A percentile compares a stretch with the other conserved stretches of the same genome.
Evolutionary conservation across 64 coral and sea anemone species (phyloP).

Genomic region (Stichodactyla helianthus): DNA sequence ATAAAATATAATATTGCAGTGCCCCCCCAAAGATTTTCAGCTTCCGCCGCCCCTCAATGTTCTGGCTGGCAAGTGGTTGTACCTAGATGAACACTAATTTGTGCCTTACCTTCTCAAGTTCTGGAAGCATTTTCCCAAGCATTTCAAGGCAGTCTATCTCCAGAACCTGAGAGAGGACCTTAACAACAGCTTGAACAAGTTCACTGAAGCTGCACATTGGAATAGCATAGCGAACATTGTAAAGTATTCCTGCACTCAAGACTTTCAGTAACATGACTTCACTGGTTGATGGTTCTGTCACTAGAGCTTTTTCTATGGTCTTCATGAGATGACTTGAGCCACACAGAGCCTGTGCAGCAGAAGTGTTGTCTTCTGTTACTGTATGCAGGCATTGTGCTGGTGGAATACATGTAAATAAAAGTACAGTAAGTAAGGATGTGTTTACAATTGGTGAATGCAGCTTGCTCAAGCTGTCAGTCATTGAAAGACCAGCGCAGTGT

Average conservation of each 20-base stretch:
- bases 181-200: conserved; percentile 74
- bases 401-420: neutral
- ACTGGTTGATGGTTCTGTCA: conserved; percentile 63
- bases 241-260: conserved; percentile 79
- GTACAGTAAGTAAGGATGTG: neutral
- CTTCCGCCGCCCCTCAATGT: too few species aligned
- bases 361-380: conserved; percentile 77
- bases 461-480: too few species aligned
- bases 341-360: conserved; percentile 69
- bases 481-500: too few species aligned
- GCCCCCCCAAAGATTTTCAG: too few species aligned
- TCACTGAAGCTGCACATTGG: conserved; percentile 76
- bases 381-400: conserved; percentile 89
- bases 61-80: too few species aligned
- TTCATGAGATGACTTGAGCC: conserved; percentile 75
- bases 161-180: conserved; percentile 75
- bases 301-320: conserved; percentile 62
- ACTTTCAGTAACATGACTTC: conserved; percentile 70
- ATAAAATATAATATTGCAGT: too few species aligned
- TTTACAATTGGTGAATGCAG: too few species aligned
- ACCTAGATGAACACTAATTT: too few species aligned
- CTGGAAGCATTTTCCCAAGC: conserved; percentile 65
- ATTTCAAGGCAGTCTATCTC: conserved; percentile 78
- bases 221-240: conserved; percentile 70
- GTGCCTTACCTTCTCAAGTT: conserved; percentile 46